Conservation (phyloP, 2,113 vertebrate genomes). For the Pimephales promelas region DNA sequence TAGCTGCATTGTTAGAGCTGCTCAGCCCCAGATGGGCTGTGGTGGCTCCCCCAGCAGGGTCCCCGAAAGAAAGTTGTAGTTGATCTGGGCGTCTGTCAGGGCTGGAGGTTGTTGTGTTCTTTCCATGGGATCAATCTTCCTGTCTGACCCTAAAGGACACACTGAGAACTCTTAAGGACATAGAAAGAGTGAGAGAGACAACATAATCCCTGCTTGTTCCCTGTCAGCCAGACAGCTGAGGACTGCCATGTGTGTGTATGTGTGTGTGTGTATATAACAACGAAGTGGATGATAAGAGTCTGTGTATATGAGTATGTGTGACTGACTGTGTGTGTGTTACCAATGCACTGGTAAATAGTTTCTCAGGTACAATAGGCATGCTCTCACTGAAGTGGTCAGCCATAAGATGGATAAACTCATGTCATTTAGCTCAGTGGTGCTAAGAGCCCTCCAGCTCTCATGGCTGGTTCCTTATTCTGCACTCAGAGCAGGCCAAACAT, state of each 20-base stretch:
- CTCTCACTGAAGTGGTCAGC: constrained; percentile 43
- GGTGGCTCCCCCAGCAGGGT: constrained; percentile 63
- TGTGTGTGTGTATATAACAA: constrained; percentile 37
- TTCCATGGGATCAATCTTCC: constrained; percentile 67
- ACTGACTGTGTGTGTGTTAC: background rate
- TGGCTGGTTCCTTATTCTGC: constrained; percentile 42
- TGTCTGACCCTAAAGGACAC: constrained; percentile 60
- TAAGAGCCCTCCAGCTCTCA: constrained; percentile 48
- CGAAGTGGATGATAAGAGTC: constrained; percentile 22
- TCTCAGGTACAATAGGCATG: constrained; percentile 13
- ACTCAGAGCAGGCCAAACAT: constrained; percentile 43
- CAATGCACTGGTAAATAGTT: constrained; percentile 5
- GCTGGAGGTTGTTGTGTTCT: constrained; percentile 55
- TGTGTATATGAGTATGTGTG: constrained; percentile 5
- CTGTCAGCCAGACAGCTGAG: constrained; percentile 64
- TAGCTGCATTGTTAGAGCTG: background rate
- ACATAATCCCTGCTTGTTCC: constrained; percentile 67
- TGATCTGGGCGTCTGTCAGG: constrained; percentile 60
- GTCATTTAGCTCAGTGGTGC: constrained; percentile 49
- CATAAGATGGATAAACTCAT: constrained; percentile 46
- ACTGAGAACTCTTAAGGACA: constrained; percentile 43
- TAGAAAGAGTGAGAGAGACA: constrained; percentile 15
- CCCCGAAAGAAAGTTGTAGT: constrained; percentile 64
- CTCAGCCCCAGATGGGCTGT: constrained; percentile 51
- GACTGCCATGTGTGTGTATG: constrained; percentile 30